phyloP scores from a whole-genome alignment of 2,113 vertebrate species.

The Fulmarus glacialis region DNA sequence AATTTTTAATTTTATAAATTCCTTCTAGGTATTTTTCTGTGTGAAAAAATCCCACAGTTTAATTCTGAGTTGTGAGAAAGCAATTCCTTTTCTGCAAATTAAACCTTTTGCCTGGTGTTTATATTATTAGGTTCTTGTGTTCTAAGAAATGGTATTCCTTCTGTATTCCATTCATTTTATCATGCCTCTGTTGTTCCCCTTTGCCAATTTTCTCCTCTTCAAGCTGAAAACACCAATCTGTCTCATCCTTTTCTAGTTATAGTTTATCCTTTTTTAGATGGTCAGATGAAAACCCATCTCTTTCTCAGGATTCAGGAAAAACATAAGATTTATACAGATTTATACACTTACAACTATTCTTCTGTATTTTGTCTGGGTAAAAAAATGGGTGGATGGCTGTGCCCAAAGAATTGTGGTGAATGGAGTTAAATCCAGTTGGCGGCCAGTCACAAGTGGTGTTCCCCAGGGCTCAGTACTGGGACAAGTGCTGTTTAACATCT shows the following conservation, averaged over 20 bases:
- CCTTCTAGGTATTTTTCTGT: neutral
- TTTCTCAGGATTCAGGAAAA: neutral
- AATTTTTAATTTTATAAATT: neutral
- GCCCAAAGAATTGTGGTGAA: neutral
- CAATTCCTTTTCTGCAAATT: neutral
- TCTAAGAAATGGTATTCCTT: neutral
- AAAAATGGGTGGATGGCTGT: neutral
- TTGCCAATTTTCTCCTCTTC: neutral
- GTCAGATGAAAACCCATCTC: neutral
- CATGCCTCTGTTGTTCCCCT: neutral
- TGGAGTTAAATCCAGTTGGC: neutral
- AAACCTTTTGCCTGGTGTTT: neutral
- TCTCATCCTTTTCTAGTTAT: neutral
- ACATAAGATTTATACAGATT: neutral
- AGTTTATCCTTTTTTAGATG: neutral
- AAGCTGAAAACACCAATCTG: neutral
- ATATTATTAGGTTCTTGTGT: neutral
- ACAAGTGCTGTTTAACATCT: neutral
- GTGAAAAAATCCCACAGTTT: neutral
- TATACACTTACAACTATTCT: neutral
- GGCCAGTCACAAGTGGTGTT: rapidly evolving
- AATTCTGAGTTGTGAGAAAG: neutral
- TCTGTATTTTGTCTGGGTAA: neutral
- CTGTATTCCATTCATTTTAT: neutral
- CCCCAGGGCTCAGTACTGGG: neutral